Evolutionary conservation across 2,888 invertebrate genomes (phyloP), one percentile per base, ranked within the genome.

Genomic region (Andrena camellia): DNA sequence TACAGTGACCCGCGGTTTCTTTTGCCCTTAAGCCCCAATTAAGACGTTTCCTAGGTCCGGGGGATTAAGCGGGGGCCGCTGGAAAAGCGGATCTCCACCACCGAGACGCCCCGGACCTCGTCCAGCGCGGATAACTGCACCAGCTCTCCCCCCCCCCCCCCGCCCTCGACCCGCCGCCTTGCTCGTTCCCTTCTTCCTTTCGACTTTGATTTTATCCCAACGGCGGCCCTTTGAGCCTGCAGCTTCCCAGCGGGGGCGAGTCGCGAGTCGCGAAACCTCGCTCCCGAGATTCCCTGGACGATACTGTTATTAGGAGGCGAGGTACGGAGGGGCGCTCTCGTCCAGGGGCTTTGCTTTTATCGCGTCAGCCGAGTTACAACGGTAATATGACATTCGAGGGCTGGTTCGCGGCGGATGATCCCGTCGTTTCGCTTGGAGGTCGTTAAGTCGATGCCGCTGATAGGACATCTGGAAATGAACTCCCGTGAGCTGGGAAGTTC

Each of bases 11-110:
- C 81, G 85, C 87, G 88, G 88, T 90, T 91, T 91, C 91, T 91
- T 91, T 88, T 81, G 90, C 88, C 86, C 86, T 88, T 90, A 87
- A 89, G 90, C 88, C 84, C 90, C 91, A 91, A 91, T 91, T 91
- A 91, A 91, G 90, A 91, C 90, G 85, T 87, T 88, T 88, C 86
- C 88, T 79, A 86, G 82, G 80, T 78, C 60, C 72, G 85, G 57
- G 57, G 57, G 89, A 89, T 89, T 89, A 89, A 86, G 81, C 83
- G 82, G 74, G 81, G 74, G 81, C 78, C 86, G 76, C 78, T 74
- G 81, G 84, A 82, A 84, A 82, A 85, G 81, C 84, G 86, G 85
- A 85, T 88, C 84, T 87, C 75, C 48, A 20, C 62, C 10, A 7
- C 33, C 23, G 13, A 62, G 10, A 20, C 52, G 20, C 26, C 26